Base-by-base conservation (phyloP, 2,797 vertebrate genomes). In the Myotis myotis region DNA sequence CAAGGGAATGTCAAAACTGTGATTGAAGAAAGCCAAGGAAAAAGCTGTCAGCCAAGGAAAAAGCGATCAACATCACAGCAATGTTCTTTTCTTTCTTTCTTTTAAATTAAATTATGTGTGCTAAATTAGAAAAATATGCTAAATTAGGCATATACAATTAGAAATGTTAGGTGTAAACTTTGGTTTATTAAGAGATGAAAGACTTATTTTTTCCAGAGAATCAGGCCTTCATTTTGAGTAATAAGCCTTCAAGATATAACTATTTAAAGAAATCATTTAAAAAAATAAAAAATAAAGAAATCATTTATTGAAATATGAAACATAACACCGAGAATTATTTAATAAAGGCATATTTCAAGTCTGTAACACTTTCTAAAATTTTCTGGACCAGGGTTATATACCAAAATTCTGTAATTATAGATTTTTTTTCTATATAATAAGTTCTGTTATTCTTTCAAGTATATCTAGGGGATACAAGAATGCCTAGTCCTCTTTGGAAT, bases 1-100 rank as follows among this genome's bases (percentile, higher is more conserved):
- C 92, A 96, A 83, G 57, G 47, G 53, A 87, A 92, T 92, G 90
- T 87, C 81, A 95, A 72, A 95, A 81, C 3, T 82, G 30, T 70
- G 78, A 83, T 2, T 74, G 70, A 96, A 93, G 62, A 87, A 89
- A 94, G 28, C 1, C n/a, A 87, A 82, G 5, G 13, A 76, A 86
- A 84, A 84, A 74, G 23, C 20, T 57, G 11, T 94, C 71, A 93
- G 28, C 2, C 33, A 85, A 82, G 5, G 8, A 83, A 84, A 64
- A 89, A 78, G 11, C 9, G 47, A 8, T 94, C 75, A 89, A 33
- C 5, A 33, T 79, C 55, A 64, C 1, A 53, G 25, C 5, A 36
- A 25, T 13, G 11, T 57, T 79, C 1, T 44, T 70, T 81, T 64
- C 23, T 36, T 55, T 25, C 15, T 51, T 76, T 25, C 1, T 87